A percentile compares a stretch with the other conserved stretches of the same genome.
Conservation (phyloP, 2,888 invertebrate species). For the Parochlus steinenii region DNA sequence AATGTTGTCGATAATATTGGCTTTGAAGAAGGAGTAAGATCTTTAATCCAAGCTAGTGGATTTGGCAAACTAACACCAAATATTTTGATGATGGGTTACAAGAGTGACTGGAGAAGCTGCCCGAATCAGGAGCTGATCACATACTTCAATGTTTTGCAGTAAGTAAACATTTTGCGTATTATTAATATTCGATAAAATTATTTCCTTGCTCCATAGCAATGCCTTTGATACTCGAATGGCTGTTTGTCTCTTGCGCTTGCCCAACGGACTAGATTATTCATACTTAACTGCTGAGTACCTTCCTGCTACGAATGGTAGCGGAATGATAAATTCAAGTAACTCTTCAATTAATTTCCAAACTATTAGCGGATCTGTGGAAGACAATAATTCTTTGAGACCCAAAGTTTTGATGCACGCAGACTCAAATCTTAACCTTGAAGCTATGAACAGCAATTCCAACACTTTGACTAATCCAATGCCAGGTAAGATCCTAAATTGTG, state of each 20-base stretch:
- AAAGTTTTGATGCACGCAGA: slow-evolving; percentile 42
- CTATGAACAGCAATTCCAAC: slow-evolving; percentile 26
- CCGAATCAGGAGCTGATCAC: slow-evolving; percentile 58
- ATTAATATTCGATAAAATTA: slow-evolving; percentile 2
- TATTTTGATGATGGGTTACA: slow-evolving; percentile 88
- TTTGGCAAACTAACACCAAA: slow-evolving; percentile 88
- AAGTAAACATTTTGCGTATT: slow-evolving; percentile 28
- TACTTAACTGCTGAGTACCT: slow-evolving; percentile 25
- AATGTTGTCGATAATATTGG: slow-evolving; percentile 54
- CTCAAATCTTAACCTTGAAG: slow-evolving; percentile 49
- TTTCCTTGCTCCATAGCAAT: slow-evolving; percentile 38
- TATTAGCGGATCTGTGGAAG: neutral
- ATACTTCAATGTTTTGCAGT: slow-evolving; percentile 92
- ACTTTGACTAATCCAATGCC: slow-evolving; percentile 18
- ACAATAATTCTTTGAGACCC: slow-evolving; percentile 13
- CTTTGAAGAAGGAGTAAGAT: slow-evolving; percentile 64
- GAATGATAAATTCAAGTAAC: neutral
- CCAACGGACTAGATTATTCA: slow-evolving; percentile 72
- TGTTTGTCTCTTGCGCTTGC: slow-evolving; percentile 72
- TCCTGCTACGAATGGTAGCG: slow-evolving; percentile 16
- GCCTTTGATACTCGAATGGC: slow-evolving; percentile 87
- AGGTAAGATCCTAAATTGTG: neutral
- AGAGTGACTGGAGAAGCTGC: slow-evolving; percentile 72
- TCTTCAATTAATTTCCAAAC: too few species aligned
- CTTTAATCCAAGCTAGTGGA: slow-evolving; percentile 73